Percentiles rank a stretch among this genome's conserved stretches.
Evolutionary conservation across 30 jellyfish, hydroid and myxozoan genomes (phyloP).

Genomic region (Turritopsis rubra): DNA sequence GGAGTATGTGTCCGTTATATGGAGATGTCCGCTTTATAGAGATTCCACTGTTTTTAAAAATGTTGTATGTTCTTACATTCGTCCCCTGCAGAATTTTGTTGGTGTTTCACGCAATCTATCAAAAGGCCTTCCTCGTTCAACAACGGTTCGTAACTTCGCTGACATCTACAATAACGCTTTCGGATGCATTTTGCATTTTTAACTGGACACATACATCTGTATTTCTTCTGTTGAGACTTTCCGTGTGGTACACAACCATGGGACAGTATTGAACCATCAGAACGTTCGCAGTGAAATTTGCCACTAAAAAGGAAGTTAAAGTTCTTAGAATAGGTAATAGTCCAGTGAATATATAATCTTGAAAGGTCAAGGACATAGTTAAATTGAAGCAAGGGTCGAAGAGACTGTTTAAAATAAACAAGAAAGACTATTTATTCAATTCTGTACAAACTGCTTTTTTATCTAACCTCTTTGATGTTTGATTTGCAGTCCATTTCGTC

Average conservation of each 20-base stretch:
- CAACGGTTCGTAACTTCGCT: not conserved
- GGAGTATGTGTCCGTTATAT: too few species aligned
- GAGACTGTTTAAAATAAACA: too few species aligned
- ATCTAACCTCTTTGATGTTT: not conserved
- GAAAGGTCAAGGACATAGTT: too few species aligned
- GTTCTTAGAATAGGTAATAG: too few species aligned
- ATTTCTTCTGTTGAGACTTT: not conserved
- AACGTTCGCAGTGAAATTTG: constrained; percentile 1
- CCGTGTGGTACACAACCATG: not conserved
- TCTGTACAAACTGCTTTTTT: too few species aligned
- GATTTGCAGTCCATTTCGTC: not conserved
- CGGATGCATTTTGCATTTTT: not conserved
- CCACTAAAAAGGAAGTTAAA: not conserved
- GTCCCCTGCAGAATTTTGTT: not conserved
- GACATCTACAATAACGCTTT: constrained; percentile 9
- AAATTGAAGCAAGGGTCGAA: too few species aligned
- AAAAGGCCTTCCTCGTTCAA: not conserved
- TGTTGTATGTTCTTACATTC: not conserved
- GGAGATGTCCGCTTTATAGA: too few species aligned
- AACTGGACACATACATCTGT: not conserved
- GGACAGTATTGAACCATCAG: not conserved
- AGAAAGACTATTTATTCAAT: too few species aligned
- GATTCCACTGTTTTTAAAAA: too few species aligned
- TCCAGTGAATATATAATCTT: too few species aligned
- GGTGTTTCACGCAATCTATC: not conserved